Evolutionary conservation across 2,888 invertebrate genomes (phyloP).

Genomic region (Heliconius cydno): DNA sequence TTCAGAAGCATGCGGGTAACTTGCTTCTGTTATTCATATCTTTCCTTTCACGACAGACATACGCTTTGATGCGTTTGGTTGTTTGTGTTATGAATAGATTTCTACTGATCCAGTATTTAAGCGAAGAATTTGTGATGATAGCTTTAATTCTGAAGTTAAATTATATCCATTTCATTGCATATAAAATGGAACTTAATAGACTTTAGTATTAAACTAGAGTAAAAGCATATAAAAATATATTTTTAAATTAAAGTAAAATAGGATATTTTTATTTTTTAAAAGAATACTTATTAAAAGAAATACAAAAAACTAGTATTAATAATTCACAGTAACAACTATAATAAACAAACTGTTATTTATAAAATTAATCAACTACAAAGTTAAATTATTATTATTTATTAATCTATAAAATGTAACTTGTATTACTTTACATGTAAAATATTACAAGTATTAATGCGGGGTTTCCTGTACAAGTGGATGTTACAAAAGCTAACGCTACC

Average conservation of each 20-base stretch:
- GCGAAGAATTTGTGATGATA: background rate
- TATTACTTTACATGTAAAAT: slow-evolving; percentile 34
- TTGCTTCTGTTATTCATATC: background rate
- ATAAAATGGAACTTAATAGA: background rate
- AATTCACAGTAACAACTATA: too few relatives aligned
- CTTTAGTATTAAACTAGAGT: background rate
- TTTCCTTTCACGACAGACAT: slow-evolving; percentile 30
- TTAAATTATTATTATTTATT: slow-evolving; percentile 14
- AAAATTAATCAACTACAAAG: too few relatives aligned
- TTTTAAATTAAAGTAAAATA: too few relatives aligned
- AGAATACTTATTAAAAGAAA: background rate
- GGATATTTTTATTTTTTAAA: background rate
- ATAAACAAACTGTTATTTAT: too few relatives aligned
- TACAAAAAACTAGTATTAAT: too few relatives aligned
- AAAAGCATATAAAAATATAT: too few relatives aligned
- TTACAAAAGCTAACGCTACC: slow-evolving; percentile 45
- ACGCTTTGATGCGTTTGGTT: slow-evolving; percentile 33
- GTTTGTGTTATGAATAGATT: slow-evolving; percentile 46
- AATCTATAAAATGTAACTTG: slow-evolving; percentile 21
- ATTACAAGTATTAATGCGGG: slow-evolving; percentile 18
- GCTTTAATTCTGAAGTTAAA: background rate
- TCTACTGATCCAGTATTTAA: slow-evolving; percentile 33
- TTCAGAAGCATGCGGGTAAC: background rate
- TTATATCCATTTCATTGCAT: background rate
- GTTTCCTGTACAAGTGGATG: slow-evolving; percentile 40